A percentile compares a stretch with the other conserved stretches of the same genome.
phyloP scores from a whole-genome alignment of 1,140 invertebrate species.

The Oncopeltus fasciatus region DNA sequence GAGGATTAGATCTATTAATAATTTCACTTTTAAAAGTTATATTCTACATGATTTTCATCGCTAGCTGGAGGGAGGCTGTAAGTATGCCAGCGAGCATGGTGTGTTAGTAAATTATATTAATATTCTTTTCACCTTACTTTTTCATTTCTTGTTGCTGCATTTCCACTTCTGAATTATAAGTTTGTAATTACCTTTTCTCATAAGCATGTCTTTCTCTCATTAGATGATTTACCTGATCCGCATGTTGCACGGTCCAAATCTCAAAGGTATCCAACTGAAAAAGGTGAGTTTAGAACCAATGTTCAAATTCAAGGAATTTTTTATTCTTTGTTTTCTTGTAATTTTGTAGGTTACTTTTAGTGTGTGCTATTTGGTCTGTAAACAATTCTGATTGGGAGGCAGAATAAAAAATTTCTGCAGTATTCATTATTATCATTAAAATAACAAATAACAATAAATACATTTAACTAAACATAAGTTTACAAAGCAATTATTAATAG shows the following conservation, averaged over 20 bases:
- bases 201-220: background rate
- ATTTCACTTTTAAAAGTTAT: background rate
- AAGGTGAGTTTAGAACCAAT: too few relatives aligned
- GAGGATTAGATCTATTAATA: background rate
- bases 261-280: slow-evolving; percentile 25
- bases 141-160: background rate
- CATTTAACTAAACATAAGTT: too few relatives aligned
- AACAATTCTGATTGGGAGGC: too few relatives aligned
- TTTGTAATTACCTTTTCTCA: background rate
- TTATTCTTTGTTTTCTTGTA: too few relatives aligned
- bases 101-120: too few relatives aligned
- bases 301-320: too few relatives aligned
- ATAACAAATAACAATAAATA: too few relatives aligned
- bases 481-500: too few relatives aligned
- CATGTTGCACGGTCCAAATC: slow-evolving; percentile 29
- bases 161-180: background rate
- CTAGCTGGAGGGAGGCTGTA: slow-evolving; percentile 11
- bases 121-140: background rate
- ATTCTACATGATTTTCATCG: background rate
- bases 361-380: too few relatives aligned
- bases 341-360: too few relatives aligned
- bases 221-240: slow-evolving; percentile 27
- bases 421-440: too few relatives aligned
- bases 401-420: too few relatives aligned
- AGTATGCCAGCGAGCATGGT: background rate